A percentile compares a stretch with the other conserved stretches of the same genome.
Conservation (phyloP, 2,797 vertebrate species). For the Cossypha niveicapilla region DNA sequence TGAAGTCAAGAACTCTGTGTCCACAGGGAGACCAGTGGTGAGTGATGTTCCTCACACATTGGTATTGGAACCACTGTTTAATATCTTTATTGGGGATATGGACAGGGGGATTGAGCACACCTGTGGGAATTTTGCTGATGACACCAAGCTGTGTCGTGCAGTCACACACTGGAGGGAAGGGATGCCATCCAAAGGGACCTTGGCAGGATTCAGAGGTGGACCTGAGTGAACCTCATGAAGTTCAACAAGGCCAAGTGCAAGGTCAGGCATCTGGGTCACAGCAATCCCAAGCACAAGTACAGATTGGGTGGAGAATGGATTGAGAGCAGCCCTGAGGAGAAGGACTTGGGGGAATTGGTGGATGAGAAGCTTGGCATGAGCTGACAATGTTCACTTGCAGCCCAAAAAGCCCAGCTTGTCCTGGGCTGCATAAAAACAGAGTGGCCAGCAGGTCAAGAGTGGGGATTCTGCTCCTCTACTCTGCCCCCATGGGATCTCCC, state of each 20-base stretch:
- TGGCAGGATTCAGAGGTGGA: not conserved
- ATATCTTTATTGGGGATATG: not conserved
- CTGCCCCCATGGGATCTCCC: not conserved
- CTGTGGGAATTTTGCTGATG: not conserved
- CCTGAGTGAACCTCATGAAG: not conserved
- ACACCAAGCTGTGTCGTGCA: not conserved
- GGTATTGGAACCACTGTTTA: not conserved
- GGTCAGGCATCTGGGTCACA: not conserved
- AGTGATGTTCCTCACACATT: rapidly evolving
- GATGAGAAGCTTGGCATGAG: not conserved
- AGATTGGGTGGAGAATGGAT: not conserved
- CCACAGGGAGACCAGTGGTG: not conserved
- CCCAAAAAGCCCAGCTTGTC: not conserved
- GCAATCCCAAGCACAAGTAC: not conserved
- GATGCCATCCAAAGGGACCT: not conserved
- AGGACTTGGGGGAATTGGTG: not conserved
- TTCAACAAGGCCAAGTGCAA: not conserved
- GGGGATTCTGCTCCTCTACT: not conserved
- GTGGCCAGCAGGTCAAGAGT: not conserved
- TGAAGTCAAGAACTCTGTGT: not conserved
- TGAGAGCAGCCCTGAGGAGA: not conserved
- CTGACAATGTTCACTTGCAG: rapidly evolving
- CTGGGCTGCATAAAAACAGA: not conserved
- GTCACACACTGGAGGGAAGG: not conserved
- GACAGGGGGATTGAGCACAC: not conserved